Conservation (phyloP, 2,113 vertebrate genomes). For the Gambusia holbrooki region DNA sequence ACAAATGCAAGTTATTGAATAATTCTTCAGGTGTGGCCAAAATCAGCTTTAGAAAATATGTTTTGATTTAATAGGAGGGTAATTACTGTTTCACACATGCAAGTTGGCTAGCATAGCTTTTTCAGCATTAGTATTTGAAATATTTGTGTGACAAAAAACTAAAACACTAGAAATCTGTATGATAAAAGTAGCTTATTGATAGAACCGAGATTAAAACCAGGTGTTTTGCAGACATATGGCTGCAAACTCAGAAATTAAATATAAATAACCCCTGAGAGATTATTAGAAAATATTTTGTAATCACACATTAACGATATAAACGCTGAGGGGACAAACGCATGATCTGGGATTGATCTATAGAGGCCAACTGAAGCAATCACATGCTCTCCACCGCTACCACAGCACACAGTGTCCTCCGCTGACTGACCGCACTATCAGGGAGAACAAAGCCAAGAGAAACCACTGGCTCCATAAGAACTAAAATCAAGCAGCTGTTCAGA, state of each 20-base stretch:
- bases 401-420: conserved; percentile 52
- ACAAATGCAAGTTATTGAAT: not conserved
- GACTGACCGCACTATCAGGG: not conserved
- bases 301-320: not conserved
- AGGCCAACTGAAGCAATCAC: conserved; percentile 30
- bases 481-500: not conserved
- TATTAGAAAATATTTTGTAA: not conserved
- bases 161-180: too few relatives aligned
- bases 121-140: too few relatives aligned
- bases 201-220: not conserved
- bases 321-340: not conserved
- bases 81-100: not conserved
- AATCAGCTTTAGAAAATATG: not conserved
- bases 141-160: too few relatives aligned
- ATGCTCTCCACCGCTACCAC: conserved; percentile 24
- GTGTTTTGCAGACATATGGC: not conserved
- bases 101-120: too few relatives aligned
- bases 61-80: not conserved
- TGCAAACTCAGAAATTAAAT: not conserved
- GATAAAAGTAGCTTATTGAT: too few relatives aligned
- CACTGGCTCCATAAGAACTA: conserved; percentile 24
- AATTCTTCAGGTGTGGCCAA: not conserved
- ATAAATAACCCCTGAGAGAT: too few relatives aligned
- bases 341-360: not conserved
- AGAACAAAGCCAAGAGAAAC: not conserved